Base-by-base conservation (phyloP, 2,888 invertebrate species). In the Zonitis immaculata region DNA sequence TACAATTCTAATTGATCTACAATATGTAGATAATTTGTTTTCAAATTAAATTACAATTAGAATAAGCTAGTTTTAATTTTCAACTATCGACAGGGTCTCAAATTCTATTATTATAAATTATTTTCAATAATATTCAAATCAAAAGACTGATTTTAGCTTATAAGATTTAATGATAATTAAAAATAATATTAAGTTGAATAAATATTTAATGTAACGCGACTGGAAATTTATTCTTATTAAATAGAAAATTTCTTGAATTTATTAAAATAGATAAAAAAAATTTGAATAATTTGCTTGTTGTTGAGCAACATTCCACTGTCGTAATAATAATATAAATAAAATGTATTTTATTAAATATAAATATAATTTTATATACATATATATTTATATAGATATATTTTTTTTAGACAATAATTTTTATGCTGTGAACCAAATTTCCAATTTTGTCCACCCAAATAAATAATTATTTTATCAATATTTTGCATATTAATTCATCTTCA, bases 111-210 rank as follows among this genome's bases (percentile, higher is more conserved):
- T 39, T n/a, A n/a, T n/a, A n/a, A n/a, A n/a, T n/a, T 9, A 11
- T 18, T 39, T 27, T 9, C 1, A 3, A n/a, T 9, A 9, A 26
- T 28, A 20, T 44, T 44, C n/a, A 27, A 12, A 46, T 18, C 18
- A 47, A 26, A 54, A 54, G 54, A 54, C 54, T 54, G 54, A 54
- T 44, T 27, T 54, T 51, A n/a, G n/a, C 51, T 32, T 44, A 9
- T 54, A 52, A 49, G 52, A n/a, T n/a, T 22, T 22, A 22, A 22
- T 22, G 5, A 4, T 4, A 22, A 22, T n/a, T n/a, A 22, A 22
- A 22, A 22, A 5, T 22, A 22, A 5, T 22, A 3, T 22, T 22
- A 22, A 22, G 22, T 22, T n/a, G 5, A 22, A 22, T 22, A 22
- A 3, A 22, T 22, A 4, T 22, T 5, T 22, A 22, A 22, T 22